phyloP scores from a whole-genome alignment of 2,113 vertebrate genomes.

The Marmota monax region DNA sequence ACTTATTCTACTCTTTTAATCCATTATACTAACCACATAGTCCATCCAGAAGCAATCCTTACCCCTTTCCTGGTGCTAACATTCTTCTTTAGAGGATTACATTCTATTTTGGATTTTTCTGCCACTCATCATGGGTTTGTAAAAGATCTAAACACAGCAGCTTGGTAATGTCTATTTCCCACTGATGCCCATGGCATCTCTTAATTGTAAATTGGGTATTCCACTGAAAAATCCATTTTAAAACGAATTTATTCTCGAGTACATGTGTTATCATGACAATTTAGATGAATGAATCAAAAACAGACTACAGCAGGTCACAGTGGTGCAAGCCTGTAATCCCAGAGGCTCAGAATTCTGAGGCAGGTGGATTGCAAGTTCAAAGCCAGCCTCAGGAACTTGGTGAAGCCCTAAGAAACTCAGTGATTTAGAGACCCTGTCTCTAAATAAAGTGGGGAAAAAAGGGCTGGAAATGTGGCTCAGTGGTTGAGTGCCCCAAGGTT shows the following conservation, averaged over 20 bases:
- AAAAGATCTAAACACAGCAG: neutral
- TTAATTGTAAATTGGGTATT: neutral
- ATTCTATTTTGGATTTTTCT: neutral
- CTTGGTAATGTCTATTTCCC: neutral
- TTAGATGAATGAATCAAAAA: conserved; percentile 42
- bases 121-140: neutral
- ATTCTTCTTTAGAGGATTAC: neutral
- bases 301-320: neutral
- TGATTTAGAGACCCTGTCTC: no score
- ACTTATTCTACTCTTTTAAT: neutral
- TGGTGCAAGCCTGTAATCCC: no score
- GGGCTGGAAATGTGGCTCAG: no score
- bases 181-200: neutral
- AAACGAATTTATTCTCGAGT: neutral
- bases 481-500: no score
- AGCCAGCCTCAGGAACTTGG: no score
- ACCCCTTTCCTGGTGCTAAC: neutral
- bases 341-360: no score
- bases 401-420: no score
- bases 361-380: no score
- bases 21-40: neutral
- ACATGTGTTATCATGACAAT: neutral
- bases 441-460: no score
- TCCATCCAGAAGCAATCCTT: neutral
- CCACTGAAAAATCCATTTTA: neutral